Evolutionary conservation across 2,113 vertebrate genomes (phyloP).

Genomic region (Malurus melanocephalus): DNA sequence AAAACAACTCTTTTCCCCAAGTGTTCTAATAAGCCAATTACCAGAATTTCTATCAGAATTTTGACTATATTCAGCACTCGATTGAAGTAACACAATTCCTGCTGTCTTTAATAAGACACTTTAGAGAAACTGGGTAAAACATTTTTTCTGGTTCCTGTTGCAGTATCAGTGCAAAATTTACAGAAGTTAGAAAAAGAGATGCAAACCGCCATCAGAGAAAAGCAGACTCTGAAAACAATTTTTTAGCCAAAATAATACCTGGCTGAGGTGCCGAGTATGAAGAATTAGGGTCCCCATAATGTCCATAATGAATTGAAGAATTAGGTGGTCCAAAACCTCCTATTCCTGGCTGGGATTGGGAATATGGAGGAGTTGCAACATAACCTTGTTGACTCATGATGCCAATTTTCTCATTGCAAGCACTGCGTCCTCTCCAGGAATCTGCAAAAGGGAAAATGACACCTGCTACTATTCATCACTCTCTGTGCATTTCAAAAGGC

Average conservation of each 20-base stretch:
- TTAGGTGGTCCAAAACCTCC: constrained; percentile 76
- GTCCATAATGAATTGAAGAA: constrained; percentile 79
- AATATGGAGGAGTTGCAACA: constrained; percentile 88
- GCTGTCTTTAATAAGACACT: neutral
- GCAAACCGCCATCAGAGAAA: neutral
- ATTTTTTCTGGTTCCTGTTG: neutral
- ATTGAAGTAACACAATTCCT: neutral
- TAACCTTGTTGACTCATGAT: constrained; percentile 95
- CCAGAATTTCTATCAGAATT: neutral
- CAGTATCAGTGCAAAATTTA: neutral
- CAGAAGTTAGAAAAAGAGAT: neutral
- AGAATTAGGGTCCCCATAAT: constrained; percentile 78
- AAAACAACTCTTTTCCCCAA: neutral
- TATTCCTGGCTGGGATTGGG: constrained; percentile 88
- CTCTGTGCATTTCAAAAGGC: neutral
- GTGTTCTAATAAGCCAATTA: neutral
- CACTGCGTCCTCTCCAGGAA: neutral
- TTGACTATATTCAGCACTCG: neutral
- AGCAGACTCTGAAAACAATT: neutral
- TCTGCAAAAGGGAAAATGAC: constrained; percentile 40
- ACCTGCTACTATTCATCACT: neutral
- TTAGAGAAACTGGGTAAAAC: neutral
- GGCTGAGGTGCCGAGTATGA: constrained; percentile 67
- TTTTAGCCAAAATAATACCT: constrained; percentile 70
- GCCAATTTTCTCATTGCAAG: constrained; percentile 59